Base-by-base conservation (phyloP, 2,113 vertebrate species). In the Synchiropus splendidus region DNA sequence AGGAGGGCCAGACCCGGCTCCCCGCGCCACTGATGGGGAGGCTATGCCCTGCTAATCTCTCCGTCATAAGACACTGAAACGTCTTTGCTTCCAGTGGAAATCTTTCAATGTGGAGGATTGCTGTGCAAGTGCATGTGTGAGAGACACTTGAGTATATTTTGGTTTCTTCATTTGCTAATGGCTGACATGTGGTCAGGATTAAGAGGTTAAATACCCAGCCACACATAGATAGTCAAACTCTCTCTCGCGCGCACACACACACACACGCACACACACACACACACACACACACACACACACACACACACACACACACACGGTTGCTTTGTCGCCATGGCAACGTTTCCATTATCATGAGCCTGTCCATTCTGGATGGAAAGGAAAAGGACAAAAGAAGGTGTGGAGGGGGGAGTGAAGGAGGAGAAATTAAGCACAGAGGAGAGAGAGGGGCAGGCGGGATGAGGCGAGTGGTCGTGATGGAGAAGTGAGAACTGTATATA, bases 291-390 rank as follows among this genome's bases (percentile, higher is more conserved):
- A 18, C 31, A 17, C 40, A 63, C 61, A n/a, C 31, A 12, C 30
- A 33, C 18, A 27, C 45, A 36, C 32, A 36, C 39, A n/a, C 34
- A 18, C 37, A 38, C 27, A 53, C 43, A 48, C 39, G 30, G n/a
- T n/a, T n/a, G n/a, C 16, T 11, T 31, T 36, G 64, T 59, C 54
- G 35, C 64, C 51, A 60, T 54, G 48, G 62, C 46, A 67, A 75
- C 43, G 21, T 27, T 45, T 13, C 48, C 45, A 54, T 39, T 60
- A 58, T 70, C 48, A 45, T 45, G 12, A 46, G 45, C 6, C 40
- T 51, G 45, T 34, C 47, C 48, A 12, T 37, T 37, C 10, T 39
- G 18, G 18, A 14, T 39, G 45, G 16, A 55, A 33, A 40, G 21
- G 16, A 17, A 10, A 14, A 45, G 47, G 46, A 74, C 64, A 79